These are phyloP conservation scores for Urocitellus parryii DNA, from an alignment of 2,113 vertebrate species.

Conservation along the genomic window DNA sequence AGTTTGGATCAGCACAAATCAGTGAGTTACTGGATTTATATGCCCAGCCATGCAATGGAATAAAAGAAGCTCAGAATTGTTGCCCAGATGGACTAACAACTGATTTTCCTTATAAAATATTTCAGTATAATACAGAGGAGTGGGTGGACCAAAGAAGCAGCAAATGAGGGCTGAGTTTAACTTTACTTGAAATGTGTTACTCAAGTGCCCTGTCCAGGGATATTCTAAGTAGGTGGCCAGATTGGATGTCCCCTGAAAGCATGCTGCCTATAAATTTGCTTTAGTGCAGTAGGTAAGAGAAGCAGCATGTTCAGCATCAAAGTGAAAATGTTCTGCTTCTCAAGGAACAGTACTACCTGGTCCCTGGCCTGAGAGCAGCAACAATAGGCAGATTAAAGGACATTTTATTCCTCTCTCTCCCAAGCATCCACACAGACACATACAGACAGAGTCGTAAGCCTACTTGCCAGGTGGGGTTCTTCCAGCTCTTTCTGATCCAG, in stretches of 20 bases:
- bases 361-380: background rate
- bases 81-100: slow-evolving; percentile 32
- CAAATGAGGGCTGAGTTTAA: background rate
- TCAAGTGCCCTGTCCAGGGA: background rate
- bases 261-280: slow-evolving; percentile 38
- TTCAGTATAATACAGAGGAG: background rate
- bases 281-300: background rate
- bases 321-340: slow-evolving; percentile 62
- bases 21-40: slow-evolving; percentile 30
- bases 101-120: background rate
- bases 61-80: slow-evolving; percentile 49
- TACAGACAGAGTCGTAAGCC: background rate
- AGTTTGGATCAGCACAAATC: slow-evolving; percentile 22
- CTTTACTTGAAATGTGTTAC: slow-evolving; percentile 23
- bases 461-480: slow-evolving; percentile 48
- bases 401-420: background rate
- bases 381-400: slow-evolving; percentile 23
- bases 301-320: slow-evolving; percentile 31
- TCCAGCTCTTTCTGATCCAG: slow-evolving; percentile 71
- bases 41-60: background rate
- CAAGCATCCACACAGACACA: background rate
- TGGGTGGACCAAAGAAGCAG: background rate
- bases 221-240: slow-evolving; percentile 60
- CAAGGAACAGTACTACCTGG: slow-evolving; percentile 13
- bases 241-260: background rate